Evolutionary conservation across 2,888 invertebrate species (phyloP).

Genomic region (Cheiracanthium punctorium): DNA sequence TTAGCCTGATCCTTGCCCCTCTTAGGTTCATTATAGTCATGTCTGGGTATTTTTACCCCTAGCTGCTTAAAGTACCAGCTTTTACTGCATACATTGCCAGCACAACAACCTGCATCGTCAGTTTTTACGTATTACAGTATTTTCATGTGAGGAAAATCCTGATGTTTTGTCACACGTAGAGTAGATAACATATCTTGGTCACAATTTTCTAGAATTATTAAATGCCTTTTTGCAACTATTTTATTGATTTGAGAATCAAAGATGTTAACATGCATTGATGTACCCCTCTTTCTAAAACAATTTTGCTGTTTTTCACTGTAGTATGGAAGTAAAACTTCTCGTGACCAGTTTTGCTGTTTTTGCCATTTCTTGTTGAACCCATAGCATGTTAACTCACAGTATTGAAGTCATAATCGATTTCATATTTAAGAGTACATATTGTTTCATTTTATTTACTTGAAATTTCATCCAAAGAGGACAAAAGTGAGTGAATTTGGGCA

Average conservation of each 20-base stretch:
- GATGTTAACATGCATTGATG: neutral
- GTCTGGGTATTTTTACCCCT: neutral
- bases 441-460: no score
- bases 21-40: neutral
- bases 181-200: neutral
- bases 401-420: no score
- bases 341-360: no score
- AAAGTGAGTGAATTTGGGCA: no score
- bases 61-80: neutral
- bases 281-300: constrained; percentile 3
- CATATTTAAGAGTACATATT: no score
- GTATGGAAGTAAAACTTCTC: no score
- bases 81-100: neutral
- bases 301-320: no score
- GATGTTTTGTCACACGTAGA: neutral
- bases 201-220: neutral
- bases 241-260: neutral
- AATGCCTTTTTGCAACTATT: neutral
- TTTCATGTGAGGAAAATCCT: neutral
- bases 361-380: no score
- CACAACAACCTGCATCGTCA: neutral
- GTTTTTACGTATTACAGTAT: neutral
- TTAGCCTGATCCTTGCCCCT: neutral
- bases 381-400: no score
- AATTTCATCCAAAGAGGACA: no score